phyloP scores from a whole-genome alignment of 2,888 invertebrate species.

The Melipona beecheii region DNA sequence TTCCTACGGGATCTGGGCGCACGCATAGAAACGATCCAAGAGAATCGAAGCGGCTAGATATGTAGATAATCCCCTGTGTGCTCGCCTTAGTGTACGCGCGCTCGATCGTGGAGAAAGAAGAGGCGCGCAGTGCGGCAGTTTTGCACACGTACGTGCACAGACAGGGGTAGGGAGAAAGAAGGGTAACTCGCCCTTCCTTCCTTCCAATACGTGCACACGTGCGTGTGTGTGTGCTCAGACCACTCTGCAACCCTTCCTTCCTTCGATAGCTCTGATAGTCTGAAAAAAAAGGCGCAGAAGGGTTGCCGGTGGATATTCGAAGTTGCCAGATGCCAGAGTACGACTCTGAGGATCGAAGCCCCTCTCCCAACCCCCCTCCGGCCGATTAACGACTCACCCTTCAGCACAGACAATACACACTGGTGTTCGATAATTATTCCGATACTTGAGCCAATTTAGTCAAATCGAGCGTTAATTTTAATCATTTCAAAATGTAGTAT shows the following conservation, averaged over 20 bases:
- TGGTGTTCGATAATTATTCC: neutral
- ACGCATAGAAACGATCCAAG: neutral
- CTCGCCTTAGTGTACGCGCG: constrained; percentile 11
- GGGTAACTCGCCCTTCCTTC: constrained; percentile 20
- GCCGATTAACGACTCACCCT: constrained; percentile 59
- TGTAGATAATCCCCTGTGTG: neutral
- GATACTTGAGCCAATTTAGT: neutral
- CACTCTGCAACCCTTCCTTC: constrained; percentile 58
- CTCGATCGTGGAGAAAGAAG: constrained; percentile 29
- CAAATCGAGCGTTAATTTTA: too few relatives aligned
- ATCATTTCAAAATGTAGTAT: too few relatives aligned
- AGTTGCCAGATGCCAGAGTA: constrained; percentile 56
- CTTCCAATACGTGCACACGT: neutral
- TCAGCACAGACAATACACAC: neutral
- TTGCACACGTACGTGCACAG: constrained; percentile 9
- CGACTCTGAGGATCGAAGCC: constrained; percentile 56
- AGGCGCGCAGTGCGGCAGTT: constrained; percentile 6
- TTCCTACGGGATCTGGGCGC: neutral
- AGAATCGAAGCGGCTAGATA: constrained; percentile 22
- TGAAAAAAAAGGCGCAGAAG: constrained; percentile 59
- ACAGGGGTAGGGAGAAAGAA: constrained; percentile 21
- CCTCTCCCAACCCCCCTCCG: neutral
- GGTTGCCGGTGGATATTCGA: constrained; percentile 59
- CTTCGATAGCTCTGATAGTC: constrained; percentile 48
- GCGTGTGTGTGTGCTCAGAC: constrained; percentile 46